Conservation (phyloP, 2,113 vertebrate species). For the Aphyosemion australe region DNA sequence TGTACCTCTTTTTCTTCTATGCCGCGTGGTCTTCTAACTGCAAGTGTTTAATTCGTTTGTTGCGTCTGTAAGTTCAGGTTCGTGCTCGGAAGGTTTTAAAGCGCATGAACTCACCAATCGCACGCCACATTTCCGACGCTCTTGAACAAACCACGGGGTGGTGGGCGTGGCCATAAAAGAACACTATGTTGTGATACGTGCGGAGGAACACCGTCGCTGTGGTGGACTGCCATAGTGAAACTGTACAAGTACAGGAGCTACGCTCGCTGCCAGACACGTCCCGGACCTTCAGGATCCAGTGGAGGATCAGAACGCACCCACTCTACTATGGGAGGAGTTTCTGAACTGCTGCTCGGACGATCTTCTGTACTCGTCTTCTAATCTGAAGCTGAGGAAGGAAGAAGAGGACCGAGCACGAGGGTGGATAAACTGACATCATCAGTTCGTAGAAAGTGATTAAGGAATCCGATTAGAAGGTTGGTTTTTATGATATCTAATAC, state of each 20-base stretch:
- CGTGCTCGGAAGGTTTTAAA: not conserved
- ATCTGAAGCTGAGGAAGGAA: not conserved
- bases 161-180: conserved; percentile 32
- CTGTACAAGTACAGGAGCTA: not conserved
- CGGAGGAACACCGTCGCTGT: conserved; percentile 2
- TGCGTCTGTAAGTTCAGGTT: not conserved
- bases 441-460: conserved; percentile 3
- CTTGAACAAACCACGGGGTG: not conserved
- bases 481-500: not conserved
- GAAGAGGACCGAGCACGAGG: conserved; percentile 14
- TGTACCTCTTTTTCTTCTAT: too few relatives aligned
- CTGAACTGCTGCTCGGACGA: not conserved
- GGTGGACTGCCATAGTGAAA: conserved; percentile 29
- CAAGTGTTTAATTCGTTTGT: too few relatives aligned
- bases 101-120: too few relatives aligned
- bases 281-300: conserved; percentile 37
- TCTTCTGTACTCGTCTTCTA: not conserved
- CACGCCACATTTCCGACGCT: conserved; percentile 12
- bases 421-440: not conserved
- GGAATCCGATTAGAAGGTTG: conserved; percentile 9
- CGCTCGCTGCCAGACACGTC: conserved; percentile 9
- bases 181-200: conserved; percentile 47
- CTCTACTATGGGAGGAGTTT: conserved; percentile 5
- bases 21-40: too few relatives aligned
- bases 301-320: conserved; percentile 38